Evolutionary conservation across 2,888 invertebrate genomes (phyloP).

Genomic region (Plagiodera versicolora): DNA sequence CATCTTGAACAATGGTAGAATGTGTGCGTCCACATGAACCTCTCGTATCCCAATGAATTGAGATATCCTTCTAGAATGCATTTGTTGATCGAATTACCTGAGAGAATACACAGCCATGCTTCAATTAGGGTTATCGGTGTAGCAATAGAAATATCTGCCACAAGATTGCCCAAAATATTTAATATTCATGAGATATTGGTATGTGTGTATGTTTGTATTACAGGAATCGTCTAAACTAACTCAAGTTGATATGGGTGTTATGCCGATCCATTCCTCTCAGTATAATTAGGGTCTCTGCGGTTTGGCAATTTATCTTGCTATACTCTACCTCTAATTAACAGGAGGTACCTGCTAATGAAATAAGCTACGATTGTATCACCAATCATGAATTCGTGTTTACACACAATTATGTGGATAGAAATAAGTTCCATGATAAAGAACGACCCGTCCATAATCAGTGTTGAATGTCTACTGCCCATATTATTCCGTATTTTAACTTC

Average conservation of each 20-base stretch:
- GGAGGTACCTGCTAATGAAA: constrained; percentile 51
- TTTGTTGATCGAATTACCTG: too few species aligned
- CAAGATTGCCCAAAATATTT: neutral
- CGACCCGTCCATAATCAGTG: too few species aligned
- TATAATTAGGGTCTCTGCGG: constrained; percentile 51
- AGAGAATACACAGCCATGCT: neutral
- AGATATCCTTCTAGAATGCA: too few species aligned
- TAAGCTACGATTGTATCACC: constrained; percentile 54
- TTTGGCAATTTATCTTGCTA: constrained; percentile 51
- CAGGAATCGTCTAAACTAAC: constrained; percentile 39
- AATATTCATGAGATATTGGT: constrained; percentile 17
- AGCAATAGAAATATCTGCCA: constrained; percentile 9
- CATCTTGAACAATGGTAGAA: too few species aligned
- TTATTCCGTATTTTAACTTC: too few species aligned
- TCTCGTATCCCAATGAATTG: too few species aligned
- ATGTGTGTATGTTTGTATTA: constrained; percentile 22
- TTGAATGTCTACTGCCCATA: too few species aligned
- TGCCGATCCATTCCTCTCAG: constrained; percentile 39
- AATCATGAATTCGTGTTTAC: constrained; percentile 41
- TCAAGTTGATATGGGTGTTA: constrained; percentile 46
- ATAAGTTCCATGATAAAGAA: neutral
- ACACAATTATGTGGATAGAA: constrained; percentile 3
- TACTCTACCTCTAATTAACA: constrained; percentile 52
- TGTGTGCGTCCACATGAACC: too few species aligned
- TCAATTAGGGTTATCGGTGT: constrained; percentile 15